These are phyloP conservation scores for Aythya baeri DNA, from an alignment of 2,113 vertebrate genomes.

Conservation along the genomic window DNA sequence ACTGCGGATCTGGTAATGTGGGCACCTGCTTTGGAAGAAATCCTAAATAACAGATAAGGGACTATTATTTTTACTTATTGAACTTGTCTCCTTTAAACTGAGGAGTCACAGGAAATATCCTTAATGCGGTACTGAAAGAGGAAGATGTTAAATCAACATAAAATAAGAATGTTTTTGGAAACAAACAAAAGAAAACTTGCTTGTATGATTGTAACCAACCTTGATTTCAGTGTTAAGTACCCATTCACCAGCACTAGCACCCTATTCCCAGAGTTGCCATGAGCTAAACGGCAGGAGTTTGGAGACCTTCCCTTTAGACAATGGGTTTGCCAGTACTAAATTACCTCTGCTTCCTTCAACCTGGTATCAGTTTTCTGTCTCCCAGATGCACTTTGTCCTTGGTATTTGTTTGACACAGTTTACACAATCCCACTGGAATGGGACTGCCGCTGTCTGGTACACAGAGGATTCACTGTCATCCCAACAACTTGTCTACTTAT, in stretches of 20 bases:
- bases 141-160: background rate
- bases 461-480: background rate
- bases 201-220: background rate
- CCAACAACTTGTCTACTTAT: background rate
- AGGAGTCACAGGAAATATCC: background rate
- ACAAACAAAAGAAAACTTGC: background rate
- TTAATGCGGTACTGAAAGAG: background rate
- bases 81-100: background rate
- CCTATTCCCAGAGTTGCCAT: background rate
- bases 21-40: background rate
- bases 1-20: background rate
- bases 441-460: background rate
- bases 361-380: background rate
- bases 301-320: background rate
- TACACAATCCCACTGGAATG: too few species aligned
- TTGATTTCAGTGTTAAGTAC: background rate
- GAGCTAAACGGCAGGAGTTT: background rate
- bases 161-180: background rate
- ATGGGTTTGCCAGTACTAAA: background rate
- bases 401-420: background rate
- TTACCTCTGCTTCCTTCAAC: background rate
- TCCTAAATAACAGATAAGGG: background rate
- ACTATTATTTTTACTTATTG: background rate
- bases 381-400: background rate
- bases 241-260: background rate